phyloP scores from a whole-genome alignment of 2,888 invertebrate species.

The Trachelus troglodyta region DNA sequence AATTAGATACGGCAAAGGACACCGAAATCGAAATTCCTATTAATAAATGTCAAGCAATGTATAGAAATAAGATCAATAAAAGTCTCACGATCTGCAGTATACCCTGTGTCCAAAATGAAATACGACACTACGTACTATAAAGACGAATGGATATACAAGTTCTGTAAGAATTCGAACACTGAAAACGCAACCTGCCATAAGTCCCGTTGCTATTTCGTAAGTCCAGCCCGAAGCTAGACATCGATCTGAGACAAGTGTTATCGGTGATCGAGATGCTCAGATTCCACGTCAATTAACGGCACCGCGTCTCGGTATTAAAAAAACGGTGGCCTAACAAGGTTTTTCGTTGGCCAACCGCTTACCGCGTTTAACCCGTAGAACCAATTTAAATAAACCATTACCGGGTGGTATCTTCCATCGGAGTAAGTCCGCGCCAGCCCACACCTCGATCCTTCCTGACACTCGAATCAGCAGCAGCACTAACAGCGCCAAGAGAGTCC shows the following conservation, averaged over 20 bases:
- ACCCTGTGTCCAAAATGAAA: background rate
- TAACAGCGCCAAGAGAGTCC: constrained; percentile 28
- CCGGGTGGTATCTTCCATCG: constrained; percentile 55
- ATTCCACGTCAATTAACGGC: constrained; percentile 43
- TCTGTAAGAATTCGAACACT: background rate
- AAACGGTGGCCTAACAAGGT: constrained; percentile 41
- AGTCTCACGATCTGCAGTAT: background rate
- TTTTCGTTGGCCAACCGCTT: constrained; percentile 34
- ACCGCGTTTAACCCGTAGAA: constrained; percentile 24
- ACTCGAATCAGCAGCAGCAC: constrained; percentile 34
- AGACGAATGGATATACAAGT: background rate
- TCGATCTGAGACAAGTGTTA: constrained; percentile 14
- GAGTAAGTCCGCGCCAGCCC: constrained; percentile 26
- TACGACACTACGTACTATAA: background rate
- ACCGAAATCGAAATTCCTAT: background rate
- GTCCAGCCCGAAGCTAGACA: background rate
- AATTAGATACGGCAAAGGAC: background rate
- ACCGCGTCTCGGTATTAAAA: constrained; percentile 42
- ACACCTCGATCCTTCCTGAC: constrained; percentile 49
- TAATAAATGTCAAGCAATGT: background rate
- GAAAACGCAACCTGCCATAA: background rate
- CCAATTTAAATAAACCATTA: constrained; percentile 58
- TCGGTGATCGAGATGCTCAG: constrained; percentile 32
- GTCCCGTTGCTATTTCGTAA: background rate
- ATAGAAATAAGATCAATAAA: background rate